A percentile compares a stretch with the other conserved stretches of the same genome.
phyloP scores from a whole-genome alignment of 2,113 vertebrate species.

The Psammodynastes pulverulentus region DNA sequence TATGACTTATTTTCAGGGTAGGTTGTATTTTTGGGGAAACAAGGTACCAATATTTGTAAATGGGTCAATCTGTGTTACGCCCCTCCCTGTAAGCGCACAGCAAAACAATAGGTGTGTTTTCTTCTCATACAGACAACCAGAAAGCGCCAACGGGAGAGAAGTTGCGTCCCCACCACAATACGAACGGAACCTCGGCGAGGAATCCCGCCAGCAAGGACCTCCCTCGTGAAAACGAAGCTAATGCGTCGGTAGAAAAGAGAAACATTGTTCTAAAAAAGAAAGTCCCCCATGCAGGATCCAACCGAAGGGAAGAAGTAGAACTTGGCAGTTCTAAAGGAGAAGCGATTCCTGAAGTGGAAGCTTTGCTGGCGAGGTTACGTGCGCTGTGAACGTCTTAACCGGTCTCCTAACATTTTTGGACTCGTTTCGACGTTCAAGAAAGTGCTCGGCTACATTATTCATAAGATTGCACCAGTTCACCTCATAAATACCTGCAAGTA shows the following conservation, averaged over 20 bases:
- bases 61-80: not conserved
- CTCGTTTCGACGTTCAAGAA: not conserved
- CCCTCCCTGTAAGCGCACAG: not conserved
- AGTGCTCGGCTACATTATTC: not conserved
- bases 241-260: constrained; percentile 65
- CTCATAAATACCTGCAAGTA: not conserved
- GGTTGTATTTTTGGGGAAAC: too few relatives aligned
- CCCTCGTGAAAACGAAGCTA: constrained; percentile 77
- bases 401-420: constrained; percentile 49
- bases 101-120: constrained; percentile 12
- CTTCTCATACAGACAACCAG: constrained; percentile 83
- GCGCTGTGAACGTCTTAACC: constrained; percentile 75
- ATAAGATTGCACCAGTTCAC: not conserved
- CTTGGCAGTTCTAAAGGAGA: constrained; percentile 66
- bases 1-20: too few relatives aligned
- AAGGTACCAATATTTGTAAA: not conserved
- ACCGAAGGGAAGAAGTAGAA: constrained; percentile 71
- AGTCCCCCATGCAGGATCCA: constrained; percentile 58
- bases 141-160: constrained; percentile 80
- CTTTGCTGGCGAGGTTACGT: constrained; percentile 88
- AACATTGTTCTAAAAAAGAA: constrained; percentile 67
- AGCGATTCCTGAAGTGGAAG: constrained; percentile 84
- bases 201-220: constrained; percentile 78
- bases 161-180: constrained; percentile 79
- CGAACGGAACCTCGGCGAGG: constrained; percentile 73